phyloP scores from a whole-genome alignment of 2,888 invertebrate species.

The Slavum lentiscoides region DNA sequence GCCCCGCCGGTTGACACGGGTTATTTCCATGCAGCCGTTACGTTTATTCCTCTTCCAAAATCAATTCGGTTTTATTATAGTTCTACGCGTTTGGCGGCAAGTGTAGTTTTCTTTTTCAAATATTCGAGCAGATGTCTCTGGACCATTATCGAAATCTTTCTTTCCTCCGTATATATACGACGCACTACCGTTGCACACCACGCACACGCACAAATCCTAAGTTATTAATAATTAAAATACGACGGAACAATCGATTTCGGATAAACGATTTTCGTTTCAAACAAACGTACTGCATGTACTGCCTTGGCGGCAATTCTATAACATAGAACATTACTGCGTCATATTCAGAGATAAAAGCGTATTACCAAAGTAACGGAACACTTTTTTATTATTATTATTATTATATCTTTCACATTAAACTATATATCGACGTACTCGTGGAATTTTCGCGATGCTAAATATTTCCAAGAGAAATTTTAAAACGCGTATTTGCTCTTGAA shows the following conservation, averaged over 20 bases:
- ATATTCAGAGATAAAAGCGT: too few relatives aligned
- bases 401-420: too few relatives aligned
- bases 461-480: too few relatives aligned
- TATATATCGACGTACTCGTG: too few relatives aligned
- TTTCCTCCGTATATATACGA: constrained; percentile 30
- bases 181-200: too few relatives aligned
- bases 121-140: constrained; percentile 55
- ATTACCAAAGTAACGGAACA: too few relatives aligned
- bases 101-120: constrained; percentile 12
- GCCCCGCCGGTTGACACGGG: background rate
- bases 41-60: constrained; percentile 10
- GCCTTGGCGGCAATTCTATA: too few relatives aligned
- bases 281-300: background rate
- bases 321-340: background rate
- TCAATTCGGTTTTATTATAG: constrained; percentile 18
- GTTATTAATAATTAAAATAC: constrained; percentile 32
- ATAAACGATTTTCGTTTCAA: background rate
- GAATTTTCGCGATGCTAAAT: too few relatives aligned
- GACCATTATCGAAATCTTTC: constrained; percentile 59
- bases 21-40: background rate
- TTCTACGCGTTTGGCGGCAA: background rate
- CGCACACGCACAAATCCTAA: constrained; percentile 57
- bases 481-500: too few relatives aligned
- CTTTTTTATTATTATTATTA: too few relatives aligned
- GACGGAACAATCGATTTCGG: background rate